Base-by-base conservation (phyloP, 2,113 vertebrate genomes). In the Furnarius figulus region DNA sequence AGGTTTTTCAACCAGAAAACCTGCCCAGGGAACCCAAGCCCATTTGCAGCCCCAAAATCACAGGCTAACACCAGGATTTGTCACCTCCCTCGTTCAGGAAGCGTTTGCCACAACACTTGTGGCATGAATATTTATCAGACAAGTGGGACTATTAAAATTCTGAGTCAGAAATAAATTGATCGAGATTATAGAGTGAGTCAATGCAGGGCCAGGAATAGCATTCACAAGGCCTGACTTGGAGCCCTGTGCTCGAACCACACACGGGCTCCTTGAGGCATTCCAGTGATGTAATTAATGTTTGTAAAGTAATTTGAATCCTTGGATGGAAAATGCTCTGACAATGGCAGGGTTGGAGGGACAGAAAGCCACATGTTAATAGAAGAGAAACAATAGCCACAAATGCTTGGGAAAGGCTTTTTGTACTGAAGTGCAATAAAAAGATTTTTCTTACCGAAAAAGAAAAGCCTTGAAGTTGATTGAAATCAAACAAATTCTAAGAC, bases 131-230 rank as follows among this genome's bases (percentile, higher is more conserved):
- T 95, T 96, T 95, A 96, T 97, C 96, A 95, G 73, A 35, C 59
- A 63, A 87, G 94, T 95, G 65, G 90, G 79, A 75, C 94, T 84
- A 95, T 93, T 96, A 95, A 80, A 6, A 75, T 56, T 74, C 39
- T 97, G 96, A 97, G 93, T 97, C 96, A 97, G 80, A 96, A 95
- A 90, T 93, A 92, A 97, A 95, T 97, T 90, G 89, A 91, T 87
- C 65, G 20, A 91, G 90, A 97, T 97, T 95, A 95, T 55, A 91
- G 94, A 77, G 83, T 95, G 95, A 96, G 93, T 95, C 96, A 97
- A 5, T 4, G 67, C 72, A 30, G 85, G 80, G 89, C 86, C 91
- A 95, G 94, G 92, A 97, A 97, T 95, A 97, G 86, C 91, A 97
- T 95, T 95, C 83, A 81, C 68, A 89, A 84, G 88, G 56, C 24